Base-by-base conservation (phyloP, 2,797 vertebrate genomes). In the Hydrolagus colliei region DNA sequence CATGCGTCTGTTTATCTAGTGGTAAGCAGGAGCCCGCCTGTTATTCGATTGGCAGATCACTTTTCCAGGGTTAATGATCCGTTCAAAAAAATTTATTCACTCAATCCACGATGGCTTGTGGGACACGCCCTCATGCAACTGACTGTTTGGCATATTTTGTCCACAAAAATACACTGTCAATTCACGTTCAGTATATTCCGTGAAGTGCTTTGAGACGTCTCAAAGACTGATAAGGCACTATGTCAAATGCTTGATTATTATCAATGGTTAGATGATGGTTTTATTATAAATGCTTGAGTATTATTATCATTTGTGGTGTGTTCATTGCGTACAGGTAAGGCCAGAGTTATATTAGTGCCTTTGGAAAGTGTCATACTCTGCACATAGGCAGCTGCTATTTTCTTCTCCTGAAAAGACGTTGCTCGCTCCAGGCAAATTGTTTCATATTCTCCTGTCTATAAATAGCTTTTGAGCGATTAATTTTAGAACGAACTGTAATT, bases 401-500 rank as follows among this genome's bases (percentile, higher is more conserved):
- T 63, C 10, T 73, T 27, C 13, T 32, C 41, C 16, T 9, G 65
- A 67, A 41, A 35, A 41, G 41, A 52, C 6, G 79, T 61, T 77
- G 41, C 18, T 5, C 16, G 61, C 7, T 82, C 27, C 78, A 13
- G 32, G 22, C 14, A 5, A 35, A 67, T 35, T 67, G 16, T 71
- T 41, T 52, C 41, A 52, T 20, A 67, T 82, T 62, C 22, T 82
- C 7, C 63, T 32, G 41, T 18, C 27, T 68, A 82, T 41, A 68
- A 82, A 67, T 82, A 82, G 79, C 65, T 67, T 16, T 52, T 62
- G 18, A 71, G 16, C 65, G 68, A 68, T 68, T 84, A 7, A 84
- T 71, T 84, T 35, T 41, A 35, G 65, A 84, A 16, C 35, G 35
- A 71, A 71, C 18, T 20, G 16, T 84, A 12, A 71, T 35, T 71